A percentile compares a stretch with the other conserved stretches of the same genome.
Evolutionary conservation across 2,113 vertebrate genomes (phyloP).

Genomic region (Brachirus orientalis): DNA sequence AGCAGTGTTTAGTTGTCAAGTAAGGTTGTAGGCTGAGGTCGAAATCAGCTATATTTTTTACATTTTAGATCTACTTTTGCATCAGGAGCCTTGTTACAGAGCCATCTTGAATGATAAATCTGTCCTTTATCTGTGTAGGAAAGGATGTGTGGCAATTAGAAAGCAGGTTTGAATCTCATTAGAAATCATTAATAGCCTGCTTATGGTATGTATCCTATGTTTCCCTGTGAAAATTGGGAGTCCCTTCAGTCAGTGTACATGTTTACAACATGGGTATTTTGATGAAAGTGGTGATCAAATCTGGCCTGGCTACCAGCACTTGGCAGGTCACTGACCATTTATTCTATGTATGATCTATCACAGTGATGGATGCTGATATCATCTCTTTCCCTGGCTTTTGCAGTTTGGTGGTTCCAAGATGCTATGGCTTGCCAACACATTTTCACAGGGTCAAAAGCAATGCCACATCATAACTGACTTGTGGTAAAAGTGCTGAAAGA

Average conservation of each 20-base stretch:
- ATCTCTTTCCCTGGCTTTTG: constrained; percentile 56
- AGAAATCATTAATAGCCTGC: constrained; percentile 29
- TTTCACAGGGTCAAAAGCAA: constrained; percentile 47
- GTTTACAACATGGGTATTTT: constrained; percentile 23
- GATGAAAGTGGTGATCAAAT: constrained; percentile 37
- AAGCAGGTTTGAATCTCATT: constrained; percentile 14
- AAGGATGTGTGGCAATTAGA: constrained; percentile 2
- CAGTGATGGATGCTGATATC: constrained; percentile 65
- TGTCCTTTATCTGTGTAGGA: not conserved
- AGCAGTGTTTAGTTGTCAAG: constrained; percentile 61
- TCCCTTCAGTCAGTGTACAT: not conserved
- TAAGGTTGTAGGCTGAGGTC: constrained; percentile 63
- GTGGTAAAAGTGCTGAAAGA: constrained; percentile 39
- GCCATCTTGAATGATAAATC: not conserved
- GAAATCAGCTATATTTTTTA: constrained; percentile 8
- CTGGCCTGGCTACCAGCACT: constrained; percentile 32
- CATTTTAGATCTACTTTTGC: constrained; percentile 19
- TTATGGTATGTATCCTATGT: not conserved
- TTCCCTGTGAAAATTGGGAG: constrained; percentile 5
- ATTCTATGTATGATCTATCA: constrained; percentile 54
- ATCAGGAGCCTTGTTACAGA: not conserved
- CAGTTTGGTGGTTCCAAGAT: constrained; percentile 30
- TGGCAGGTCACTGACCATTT: constrained; percentile 31
- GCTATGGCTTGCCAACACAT: constrained; percentile 43
- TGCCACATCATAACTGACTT: constrained; percentile 17